Conservation (phyloP, 2,888 invertebrate species). For the Conomelus anceps region DNA sequence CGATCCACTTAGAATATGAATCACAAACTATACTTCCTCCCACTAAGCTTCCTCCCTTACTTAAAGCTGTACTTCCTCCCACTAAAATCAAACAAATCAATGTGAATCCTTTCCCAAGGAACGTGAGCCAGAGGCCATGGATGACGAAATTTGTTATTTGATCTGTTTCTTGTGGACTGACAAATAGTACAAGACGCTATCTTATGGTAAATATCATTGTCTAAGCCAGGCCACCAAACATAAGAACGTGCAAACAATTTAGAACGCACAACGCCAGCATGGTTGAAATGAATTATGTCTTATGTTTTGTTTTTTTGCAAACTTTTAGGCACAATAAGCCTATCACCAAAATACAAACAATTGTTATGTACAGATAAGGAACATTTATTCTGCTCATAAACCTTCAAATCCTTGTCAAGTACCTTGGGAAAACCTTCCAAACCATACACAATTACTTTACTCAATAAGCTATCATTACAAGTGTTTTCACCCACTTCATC, state of each 20-base stretch:
- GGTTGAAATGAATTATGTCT: not conserved
- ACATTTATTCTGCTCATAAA: not conserved
- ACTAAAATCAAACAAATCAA: not conserved
- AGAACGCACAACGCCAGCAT: not conserved
- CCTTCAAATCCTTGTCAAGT: not conserved
- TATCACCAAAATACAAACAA: constrained; percentile 7
- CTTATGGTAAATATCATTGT: not conserved
- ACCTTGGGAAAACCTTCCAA: not conserved
- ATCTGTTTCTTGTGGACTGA: not conserved
- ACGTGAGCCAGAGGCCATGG: not conserved
- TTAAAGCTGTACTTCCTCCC: not conserved
- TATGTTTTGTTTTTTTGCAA: not conserved
- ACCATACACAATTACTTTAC: not conserved
- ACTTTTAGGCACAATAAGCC: too few species aligned
- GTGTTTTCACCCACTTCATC: not conserved
- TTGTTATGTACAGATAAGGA: not conserved
- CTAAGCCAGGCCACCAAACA: not conserved
- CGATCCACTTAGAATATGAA: not conserved
- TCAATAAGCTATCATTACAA: not conserved
- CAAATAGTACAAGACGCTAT: not conserved
- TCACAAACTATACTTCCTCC: too few species aligned
- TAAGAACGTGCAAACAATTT: not conserved
- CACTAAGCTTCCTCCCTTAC: too few species aligned
- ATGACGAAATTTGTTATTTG: not conserved
- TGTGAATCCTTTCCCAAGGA: not conserved